Evolutionary conservation across 2,888 invertebrate species (phyloP).

Genomic region (Uropetala carovei): DNA sequence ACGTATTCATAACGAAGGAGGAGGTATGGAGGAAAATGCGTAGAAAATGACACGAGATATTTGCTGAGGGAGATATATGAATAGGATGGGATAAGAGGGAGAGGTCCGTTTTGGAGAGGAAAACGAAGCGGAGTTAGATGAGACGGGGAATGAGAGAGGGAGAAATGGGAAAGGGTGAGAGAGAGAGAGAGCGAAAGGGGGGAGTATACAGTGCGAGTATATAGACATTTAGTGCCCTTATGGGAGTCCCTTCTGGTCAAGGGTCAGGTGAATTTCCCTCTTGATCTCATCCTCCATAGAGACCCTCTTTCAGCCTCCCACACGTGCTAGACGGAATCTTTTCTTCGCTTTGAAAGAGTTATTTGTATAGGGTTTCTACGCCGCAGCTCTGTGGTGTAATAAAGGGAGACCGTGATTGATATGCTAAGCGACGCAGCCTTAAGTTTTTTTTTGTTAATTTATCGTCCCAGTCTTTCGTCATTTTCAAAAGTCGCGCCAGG

Average conservation of each 20-base stretch:
- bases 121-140: neutral
- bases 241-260: neutral
- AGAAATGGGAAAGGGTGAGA: neutral
- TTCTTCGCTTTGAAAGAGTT: neutral
- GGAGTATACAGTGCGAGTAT: neutral
- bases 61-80: no score
- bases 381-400: neutral
- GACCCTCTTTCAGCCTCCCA: neutral
- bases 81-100: no score
- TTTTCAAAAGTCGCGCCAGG: no score
- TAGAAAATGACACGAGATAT: no score
- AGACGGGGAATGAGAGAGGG: neutral
- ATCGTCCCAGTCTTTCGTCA: no score
- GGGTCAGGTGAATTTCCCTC: slow-evolving; percentile 21
- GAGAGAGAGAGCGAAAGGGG: neutral
- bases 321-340: neutral
- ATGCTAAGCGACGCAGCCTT: neutral
- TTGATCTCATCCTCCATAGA: neutral
- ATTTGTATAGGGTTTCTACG: neutral
- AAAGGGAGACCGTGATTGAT: neutral
- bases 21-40: no score
- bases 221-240: slow-evolving; percentile 8
- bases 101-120: neutral
- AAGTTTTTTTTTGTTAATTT: neutral
- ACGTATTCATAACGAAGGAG: no score